Evolutionary conservation across 2,797 vertebrate species (phyloP).

Genomic region (Helicolenus hilgendorfi): DNA sequence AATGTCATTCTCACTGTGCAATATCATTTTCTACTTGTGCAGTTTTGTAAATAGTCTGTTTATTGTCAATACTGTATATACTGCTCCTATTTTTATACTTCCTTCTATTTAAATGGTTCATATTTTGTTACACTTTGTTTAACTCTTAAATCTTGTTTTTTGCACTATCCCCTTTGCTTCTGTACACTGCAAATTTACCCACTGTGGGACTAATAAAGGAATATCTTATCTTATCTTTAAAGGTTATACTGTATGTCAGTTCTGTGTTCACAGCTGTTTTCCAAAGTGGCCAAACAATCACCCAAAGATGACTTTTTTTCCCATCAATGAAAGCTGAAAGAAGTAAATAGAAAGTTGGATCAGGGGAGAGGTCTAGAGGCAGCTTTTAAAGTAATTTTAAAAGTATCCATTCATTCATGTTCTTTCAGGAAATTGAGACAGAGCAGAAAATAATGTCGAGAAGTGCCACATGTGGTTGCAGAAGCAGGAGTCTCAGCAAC

Average conservation of each 20-base stretch:
- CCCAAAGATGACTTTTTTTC: neutral
- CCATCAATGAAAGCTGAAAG: neutral
- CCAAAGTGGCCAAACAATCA: neutral
- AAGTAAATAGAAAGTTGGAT: neutral
- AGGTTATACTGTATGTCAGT: neutral
- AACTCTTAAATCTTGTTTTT: too few species aligned
- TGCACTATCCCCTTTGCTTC: too few species aligned
- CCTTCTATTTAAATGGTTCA: too few species aligned
- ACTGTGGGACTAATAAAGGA: too few species aligned
- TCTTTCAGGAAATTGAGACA: neutral
- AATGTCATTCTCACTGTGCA: too few species aligned
- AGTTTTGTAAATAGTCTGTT: too few species aligned
- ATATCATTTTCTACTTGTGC: too few species aligned
- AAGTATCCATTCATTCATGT: neutral
- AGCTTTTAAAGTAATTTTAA: neutral
- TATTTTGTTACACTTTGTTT: too few species aligned
- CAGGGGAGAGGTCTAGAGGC: neutral
- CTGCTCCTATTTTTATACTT: too few species aligned
- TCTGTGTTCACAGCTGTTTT: neutral
- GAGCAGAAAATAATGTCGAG: neutral
- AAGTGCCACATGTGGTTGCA: constrained; percentile 19
- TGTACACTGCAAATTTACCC: too few species aligned
- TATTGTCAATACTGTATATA: too few species aligned
- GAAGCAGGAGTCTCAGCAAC: neutral
- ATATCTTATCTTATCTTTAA: too few species aligned